Evolutionary conservation across 2,888 invertebrate species (phyloP).

Genomic region (Hirudinaria manillensis): DNA sequence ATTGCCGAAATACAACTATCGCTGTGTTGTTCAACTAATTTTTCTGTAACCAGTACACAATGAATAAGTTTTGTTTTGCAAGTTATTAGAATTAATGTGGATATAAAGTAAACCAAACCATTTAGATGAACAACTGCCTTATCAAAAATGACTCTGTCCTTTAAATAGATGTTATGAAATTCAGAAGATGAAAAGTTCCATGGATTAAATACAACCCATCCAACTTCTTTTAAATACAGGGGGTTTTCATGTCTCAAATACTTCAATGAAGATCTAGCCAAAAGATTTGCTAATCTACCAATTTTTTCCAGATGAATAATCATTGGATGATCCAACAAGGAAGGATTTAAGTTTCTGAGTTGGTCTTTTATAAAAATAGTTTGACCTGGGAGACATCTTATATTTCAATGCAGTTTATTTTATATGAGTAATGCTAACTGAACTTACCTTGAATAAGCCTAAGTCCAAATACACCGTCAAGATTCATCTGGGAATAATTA

Average conservation of each 20-base stretch:
- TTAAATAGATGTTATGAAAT: constrained; percentile 6
- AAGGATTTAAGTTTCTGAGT: background rate
- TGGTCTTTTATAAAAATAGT: background rate
- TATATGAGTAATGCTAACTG: background rate
- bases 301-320: background rate
- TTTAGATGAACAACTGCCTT: background rate
- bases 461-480: constrained; percentile 12
- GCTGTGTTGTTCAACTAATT: background rate
- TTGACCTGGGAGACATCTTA: background rate
- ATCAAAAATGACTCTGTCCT: background rate
- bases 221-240: background rate
- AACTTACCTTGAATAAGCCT: constrained; percentile 6
- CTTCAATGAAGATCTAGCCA: background rate
- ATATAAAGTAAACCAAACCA: background rate
- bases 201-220: background rate
- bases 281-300: background rate
- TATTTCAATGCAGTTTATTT: background rate
- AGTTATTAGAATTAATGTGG: background rate
- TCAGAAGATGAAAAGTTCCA: background rate
- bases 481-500: constrained; percentile 1
- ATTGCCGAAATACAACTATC: background rate
- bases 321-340: background rate
- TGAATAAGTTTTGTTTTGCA: background rate
- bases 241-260: background rate
- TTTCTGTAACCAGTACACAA: too few species aligned